Percentiles rank a stretch among this genome's conserved stretches.
These are phyloP conservation scores for Lasioglossum lativentre DNA, from an alignment of 2,888 invertebrate species.

Conservation along the genomic window DNA sequence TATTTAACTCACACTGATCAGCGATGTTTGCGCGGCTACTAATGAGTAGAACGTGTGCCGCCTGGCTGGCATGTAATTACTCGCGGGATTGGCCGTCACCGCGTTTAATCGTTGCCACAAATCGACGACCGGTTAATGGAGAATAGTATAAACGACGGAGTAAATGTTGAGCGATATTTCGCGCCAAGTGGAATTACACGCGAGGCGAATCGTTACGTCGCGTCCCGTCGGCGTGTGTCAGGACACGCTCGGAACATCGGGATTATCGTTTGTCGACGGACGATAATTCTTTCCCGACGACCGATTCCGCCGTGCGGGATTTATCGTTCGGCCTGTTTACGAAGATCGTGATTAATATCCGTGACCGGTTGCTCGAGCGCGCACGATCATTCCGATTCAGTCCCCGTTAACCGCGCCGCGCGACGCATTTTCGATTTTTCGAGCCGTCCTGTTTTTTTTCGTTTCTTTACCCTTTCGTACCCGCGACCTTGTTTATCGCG, in stretches of 20 bases:
- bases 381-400: not conserved
- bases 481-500: not conserved
- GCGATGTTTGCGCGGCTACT: slow-evolving; percentile 63
- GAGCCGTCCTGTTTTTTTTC: not conserved
- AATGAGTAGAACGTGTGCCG: slow-evolving; percentile 67
- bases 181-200: not conserved
- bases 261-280: slow-evolving; percentile 39
- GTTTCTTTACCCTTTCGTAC: not conserved
- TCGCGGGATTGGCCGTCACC: slow-evolving; percentile 65
- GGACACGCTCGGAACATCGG: slow-evolving; percentile 7
- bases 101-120: slow-evolving; percentile 69
- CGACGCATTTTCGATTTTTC: slow-evolving; percentile 16
- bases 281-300: slow-evolving; percentile 47
- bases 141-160: slow-evolving; percentile 57
- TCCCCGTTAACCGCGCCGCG: not conserved
- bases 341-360: slow-evolving; percentile 38
- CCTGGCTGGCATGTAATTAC: slow-evolving; percentile 68
- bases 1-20: slow-evolving; percentile 48
- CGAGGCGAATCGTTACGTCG: not conserved
- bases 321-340: slow-evolving; percentile 38
- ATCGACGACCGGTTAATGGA: slow-evolving; percentile 70
- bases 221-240: not conserved
- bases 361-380: not conserved
- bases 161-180: slow-evolving; percentile 47
- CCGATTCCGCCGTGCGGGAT: slow-evolving; percentile 14